These are phyloP conservation scores for Erpetoichthys calabaricus DNA, from an alignment of 2,797 vertebrate species.

Conservation along the genomic window DNA sequence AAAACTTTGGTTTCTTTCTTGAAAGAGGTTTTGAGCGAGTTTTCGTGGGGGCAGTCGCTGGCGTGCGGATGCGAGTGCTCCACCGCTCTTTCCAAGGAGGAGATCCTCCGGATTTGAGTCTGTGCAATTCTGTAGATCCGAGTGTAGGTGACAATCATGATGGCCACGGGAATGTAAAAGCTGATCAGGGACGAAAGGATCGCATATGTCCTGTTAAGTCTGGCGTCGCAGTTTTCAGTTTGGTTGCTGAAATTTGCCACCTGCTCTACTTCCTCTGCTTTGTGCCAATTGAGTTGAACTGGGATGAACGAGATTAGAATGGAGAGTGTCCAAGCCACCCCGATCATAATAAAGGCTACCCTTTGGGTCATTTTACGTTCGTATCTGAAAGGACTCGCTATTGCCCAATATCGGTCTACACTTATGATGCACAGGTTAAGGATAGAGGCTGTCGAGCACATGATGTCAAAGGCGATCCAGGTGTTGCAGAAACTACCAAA, in stretches of 20 bases:
- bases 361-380: constrained; percentile 52
- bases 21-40: constrained; percentile 45
- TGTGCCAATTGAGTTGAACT: constrained; percentile 60
- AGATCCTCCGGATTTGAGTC: constrained; percentile 54
- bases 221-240: constrained; percentile 45
- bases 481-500: constrained; percentile 61
- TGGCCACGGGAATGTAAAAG: constrained; percentile 63
- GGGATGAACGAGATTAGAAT: constrained; percentile 63
- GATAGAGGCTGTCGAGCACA: constrained; percentile 65
- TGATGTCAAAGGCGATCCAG: constrained; percentile 68
- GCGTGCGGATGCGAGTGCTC: constrained; percentile 27
- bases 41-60: constrained; percentile 36
- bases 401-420: constrained; percentile 65
- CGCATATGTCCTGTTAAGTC: constrained; percentile 51
- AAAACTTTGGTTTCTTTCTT: constrained; percentile 61
- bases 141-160: constrained; percentile 61
- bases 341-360: constrained; percentile 50
- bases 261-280: constrained; percentile 20
- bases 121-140: constrained; percentile 54
- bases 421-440: constrained; percentile 67
- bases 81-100: constrained; percentile 42
- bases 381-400: constrained; percentile 49
- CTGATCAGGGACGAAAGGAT: constrained; percentile 61
- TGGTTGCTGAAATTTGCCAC: constrained; percentile 13
- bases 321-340: constrained; percentile 52